phyloP scores from a whole-genome alignment of 2,113 vertebrate genomes.

The Corythoichthys intestinalis region DNA sequence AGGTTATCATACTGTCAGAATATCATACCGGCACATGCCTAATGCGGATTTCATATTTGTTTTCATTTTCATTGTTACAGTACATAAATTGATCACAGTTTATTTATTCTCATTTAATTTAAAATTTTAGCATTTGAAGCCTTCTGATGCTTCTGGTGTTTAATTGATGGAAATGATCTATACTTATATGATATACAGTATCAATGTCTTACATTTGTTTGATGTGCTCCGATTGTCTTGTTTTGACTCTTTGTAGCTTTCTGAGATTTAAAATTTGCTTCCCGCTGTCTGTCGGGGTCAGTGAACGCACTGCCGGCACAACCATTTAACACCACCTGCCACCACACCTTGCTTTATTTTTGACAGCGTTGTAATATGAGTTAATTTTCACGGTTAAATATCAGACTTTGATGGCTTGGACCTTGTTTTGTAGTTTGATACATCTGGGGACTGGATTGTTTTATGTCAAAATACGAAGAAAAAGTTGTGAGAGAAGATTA shows the following conservation, averaged over 20 bases:
- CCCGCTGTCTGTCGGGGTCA: background rate
- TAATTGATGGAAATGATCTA: background rate
- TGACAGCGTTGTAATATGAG: conserved; percentile 57
- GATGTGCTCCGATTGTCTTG: conserved; percentile 42
- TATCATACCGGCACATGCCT: no score
- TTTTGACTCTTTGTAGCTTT: background rate
- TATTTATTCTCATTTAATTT: conserved; percentile 4
- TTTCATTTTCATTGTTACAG: background rate
- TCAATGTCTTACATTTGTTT: conserved; percentile 41
- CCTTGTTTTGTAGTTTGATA: conserved; percentile 55
- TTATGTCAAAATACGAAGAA: conserved; percentile 39
- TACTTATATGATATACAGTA: no score
- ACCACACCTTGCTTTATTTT: conserved; percentile 53
- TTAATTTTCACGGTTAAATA: conserved; percentile 65
- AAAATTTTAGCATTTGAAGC: background rate
- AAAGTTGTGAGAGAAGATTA: conserved; percentile 53
- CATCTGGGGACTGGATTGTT: conserved; percentile 48
- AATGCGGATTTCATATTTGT: conserved; percentile 2
- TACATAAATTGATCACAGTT: conserved; percentile 11
- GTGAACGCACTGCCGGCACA: conserved; percentile 51
- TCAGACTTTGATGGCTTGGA: conserved; percentile 60
- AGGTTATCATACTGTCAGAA: no score
- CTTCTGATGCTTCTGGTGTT: conserved; percentile 6
- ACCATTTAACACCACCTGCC: conserved; percentile 65
- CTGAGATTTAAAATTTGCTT: background rate